phyloP scores from a whole-genome alignment of 1,140 invertebrate species.

The Sipha flava region DNA sequence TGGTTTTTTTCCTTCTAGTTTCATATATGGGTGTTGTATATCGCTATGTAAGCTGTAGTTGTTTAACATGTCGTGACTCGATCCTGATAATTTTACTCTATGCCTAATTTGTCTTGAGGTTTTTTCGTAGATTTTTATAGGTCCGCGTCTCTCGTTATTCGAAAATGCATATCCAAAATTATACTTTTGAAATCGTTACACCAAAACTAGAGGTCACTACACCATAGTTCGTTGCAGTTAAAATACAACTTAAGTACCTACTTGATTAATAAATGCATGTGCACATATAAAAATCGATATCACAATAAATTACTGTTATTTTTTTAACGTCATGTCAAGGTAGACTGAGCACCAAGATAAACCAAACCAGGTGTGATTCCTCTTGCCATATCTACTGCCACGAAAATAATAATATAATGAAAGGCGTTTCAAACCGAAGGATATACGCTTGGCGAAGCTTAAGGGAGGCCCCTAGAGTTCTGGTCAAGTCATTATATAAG shows the following conservation, averaged over 20 bases:
- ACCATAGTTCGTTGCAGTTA: too few species aligned
- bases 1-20: not conserved
- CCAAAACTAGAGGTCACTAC: too few species aligned
- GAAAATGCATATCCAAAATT: too few species aligned
- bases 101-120: too few species aligned
- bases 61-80: not conserved
- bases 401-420: not conserved
- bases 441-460: constrained; percentile 19
- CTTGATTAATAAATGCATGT: not conserved
- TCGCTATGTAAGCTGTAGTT: too few species aligned
- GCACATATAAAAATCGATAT: not conserved
- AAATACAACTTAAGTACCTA: too few species aligned
- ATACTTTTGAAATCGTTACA: too few species aligned
- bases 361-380: constrained; percentile 30
- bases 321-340: not conserved
- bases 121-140: too few species aligned
- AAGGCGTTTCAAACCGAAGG: constrained; percentile 5
- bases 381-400: not conserved
- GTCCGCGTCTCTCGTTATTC: too few species aligned
- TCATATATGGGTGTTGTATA: not conserved
- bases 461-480: not conserved
- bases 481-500: not conserved
- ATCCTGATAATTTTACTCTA: too few species aligned
- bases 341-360: not conserved
- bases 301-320: not conserved